Evolutionary conservation across 2,888 invertebrate species (phyloP), one percentile per base, ranked within the genome.

Genomic region (Drosophila imparisetae): DNA sequence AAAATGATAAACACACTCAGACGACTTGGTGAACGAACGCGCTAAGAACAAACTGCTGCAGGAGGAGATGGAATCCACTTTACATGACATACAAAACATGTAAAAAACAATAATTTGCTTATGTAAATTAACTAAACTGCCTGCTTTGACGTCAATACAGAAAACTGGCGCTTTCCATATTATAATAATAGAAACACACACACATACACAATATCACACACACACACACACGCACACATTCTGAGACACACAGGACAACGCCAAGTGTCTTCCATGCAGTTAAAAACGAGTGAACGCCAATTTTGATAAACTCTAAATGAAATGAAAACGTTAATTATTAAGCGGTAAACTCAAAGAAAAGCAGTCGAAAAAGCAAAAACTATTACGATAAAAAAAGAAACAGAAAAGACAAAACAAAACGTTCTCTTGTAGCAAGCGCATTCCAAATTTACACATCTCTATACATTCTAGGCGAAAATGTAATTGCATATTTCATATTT

Each of bases 11-110:
- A 60, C 32, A 71, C 63, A 60, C 53, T 24, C 66, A 99, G 99
- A 98, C 95, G 98, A 98, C 94, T 96, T 98, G 94, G 95, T 98
- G 94, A 95, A 96, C 93, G 98, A 98, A 95, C 97, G 97, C 94
- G 97, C 97, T 95, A 98, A 98, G 95, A 98, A 97, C 95, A 98
- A 97, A 95, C 95, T 97, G 94, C 96, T 99, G 94, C 97, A 98
- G 94, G 98, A 98, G 94, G 99, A 99, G 94, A 98, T 99, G 97
- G 99, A 99, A 95, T 96, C 98, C 93, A 98, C 98, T 93, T 96
- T 99, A 95, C 98, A 98, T 95, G 99, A 99, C 95, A 98, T 99
- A 95, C 98, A 98, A 95, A 98, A 98, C 94, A 98, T 98, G 98
- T 98, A 97, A 83, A 67, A n/a, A 58, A 8, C 24, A 55, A 32